Percentiles rank a stretch among this genome's conserved stretches.
Conservation (phyloP, 2,113 vertebrate species). For the Chamaea fasciata region DNA sequence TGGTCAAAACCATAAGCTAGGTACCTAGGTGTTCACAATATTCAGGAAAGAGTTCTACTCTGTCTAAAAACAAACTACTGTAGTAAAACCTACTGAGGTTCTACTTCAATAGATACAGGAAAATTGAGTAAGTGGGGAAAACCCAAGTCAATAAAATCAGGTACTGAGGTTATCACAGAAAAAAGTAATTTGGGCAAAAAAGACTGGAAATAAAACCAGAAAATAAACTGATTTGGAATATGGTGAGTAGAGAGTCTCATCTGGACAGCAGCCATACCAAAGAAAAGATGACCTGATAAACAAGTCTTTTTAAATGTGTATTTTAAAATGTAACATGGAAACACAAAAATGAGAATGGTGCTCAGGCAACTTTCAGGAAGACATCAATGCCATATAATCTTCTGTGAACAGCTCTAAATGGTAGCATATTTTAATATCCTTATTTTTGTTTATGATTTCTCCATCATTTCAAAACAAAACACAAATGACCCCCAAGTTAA, state of each 20-base stretch:
- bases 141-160: background rate
- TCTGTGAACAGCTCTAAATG: background rate
- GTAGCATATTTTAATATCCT: background rate
- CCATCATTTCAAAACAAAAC: background rate
- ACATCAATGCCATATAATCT: rapidly evolving
- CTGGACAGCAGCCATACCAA: background rate
- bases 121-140: background rate
- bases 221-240: background rate
- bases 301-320: background rate
- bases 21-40: background rate
- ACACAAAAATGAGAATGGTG: background rate
- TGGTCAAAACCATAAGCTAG: background rate
- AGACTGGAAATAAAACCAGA: background rate
- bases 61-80: background rate
- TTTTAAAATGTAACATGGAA: background rate
- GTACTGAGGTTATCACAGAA: background rate
- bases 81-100: background rate
- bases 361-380: background rate
- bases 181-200: background rate
- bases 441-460: background rate
- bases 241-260: background rate
- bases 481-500: background rate
- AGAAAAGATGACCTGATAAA: background rate
- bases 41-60: background rate
- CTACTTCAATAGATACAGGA: background rate